Evolutionary conservation across 2,888 invertebrate species (phyloP), one percentile per base, ranked within the genome.

Genomic region (Xestia ashworthii): DNA sequence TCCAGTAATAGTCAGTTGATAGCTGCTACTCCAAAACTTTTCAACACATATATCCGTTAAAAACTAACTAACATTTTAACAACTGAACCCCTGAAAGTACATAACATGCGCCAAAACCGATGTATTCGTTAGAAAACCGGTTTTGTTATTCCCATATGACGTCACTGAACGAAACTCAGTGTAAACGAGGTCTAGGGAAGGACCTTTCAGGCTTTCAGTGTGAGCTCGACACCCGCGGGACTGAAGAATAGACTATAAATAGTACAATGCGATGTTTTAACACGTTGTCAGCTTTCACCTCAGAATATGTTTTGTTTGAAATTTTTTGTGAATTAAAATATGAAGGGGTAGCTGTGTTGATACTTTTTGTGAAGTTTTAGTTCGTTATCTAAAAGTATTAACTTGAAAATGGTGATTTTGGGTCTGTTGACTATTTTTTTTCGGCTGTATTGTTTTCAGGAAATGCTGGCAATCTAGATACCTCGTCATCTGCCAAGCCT

Each of bases 121-220:
- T 64, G 68, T 64, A 55, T 85, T 85, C 60, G 71, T 82, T 83
- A 71, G 38, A 53, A 53, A 65, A 73, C 71, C 25, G n/a, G 62
- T 71, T 85, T 84, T 84, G 71, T 82, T 83, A 62, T 71, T 82
- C 73, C 64, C 67, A 12, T 25, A 19, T 86, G 78, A 78, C 78
- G 73, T 76, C 71, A 82, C 65, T 64, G 48, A 85, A 82, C 67
- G 50, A 70, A 82, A 83, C 75, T 73, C 70, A 12, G 71, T 76
- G 60, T 70, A 73, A 76, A 80, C 80, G 77, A 75, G 77, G 77
- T 81, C 77, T 87, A 69, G 73, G 53, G 64, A 44, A 84, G 84
- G 73, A 78, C 77, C 73, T 87, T 87, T 81, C 78, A 77, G 32
- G 70, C 66, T 85, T 77, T 75, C 77, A 77, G 65, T 69, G 71